Evolutionary conservation across 2,797 vertebrate genomes (phyloP), one percentile per base, ranked within the genome.

Genomic region (Thalassophryne amazonica): DNA sequence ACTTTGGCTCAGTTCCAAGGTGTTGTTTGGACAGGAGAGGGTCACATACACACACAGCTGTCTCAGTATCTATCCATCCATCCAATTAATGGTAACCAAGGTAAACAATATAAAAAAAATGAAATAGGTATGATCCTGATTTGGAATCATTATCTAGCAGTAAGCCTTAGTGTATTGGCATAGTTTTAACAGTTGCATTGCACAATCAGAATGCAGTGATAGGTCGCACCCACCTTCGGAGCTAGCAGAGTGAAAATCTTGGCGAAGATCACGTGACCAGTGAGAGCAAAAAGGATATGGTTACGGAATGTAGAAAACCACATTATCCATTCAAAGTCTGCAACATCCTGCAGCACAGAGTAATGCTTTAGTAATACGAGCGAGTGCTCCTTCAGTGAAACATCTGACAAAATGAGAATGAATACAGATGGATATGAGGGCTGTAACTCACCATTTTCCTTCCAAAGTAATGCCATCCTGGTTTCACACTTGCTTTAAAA

Each of bases 311-410:
- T 95, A 35, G 91, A 90, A 84, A 99, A 98, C 97, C 97, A 99
- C 96, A 98, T 98, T 56, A 91, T 87, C 97, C 97, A 99, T 65
- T 99, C 96, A 9, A 99, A 99, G 80, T 99, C 97, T 0, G 97
- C 91, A 11, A 89, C 88, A 0, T 99, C 97, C 97, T 99, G 84
- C 1, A 15, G 29, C 4, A 58, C 39, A 60, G 30, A 30, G 46
- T 43, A 37, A 36, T 19, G 13, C 10, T 27, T 61, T 28, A 45
- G 2, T 14, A 15, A 31, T 17, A 23, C 10, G 7, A 10, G 4
- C 2, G 6, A 27, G 7, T 0, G 0, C 31, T 60, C 4, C 22
- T 43, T n/a, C n/a, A 3, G 3, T 4, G 14, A 27, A 29, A 35
- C 4, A 12, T 14, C 14, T 22, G 19, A 16, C 0, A 45, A 8